Base-by-base conservation (phyloP, 2,888 invertebrate species). In the Amaurobius ferox region DNA sequence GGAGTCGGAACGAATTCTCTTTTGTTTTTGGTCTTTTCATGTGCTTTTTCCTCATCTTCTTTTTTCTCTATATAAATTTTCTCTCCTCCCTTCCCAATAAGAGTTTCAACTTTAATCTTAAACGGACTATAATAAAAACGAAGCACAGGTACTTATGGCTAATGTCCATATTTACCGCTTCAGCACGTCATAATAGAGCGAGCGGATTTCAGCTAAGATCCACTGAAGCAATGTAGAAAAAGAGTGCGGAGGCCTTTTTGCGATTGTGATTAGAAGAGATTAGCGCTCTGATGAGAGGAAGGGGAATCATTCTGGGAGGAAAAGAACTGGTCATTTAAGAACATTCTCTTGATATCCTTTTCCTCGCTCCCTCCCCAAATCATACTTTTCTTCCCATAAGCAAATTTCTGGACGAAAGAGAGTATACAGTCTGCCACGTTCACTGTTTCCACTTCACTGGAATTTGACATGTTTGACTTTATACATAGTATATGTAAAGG, bases 101-200 rank as follows among this genome's bases (percentile, higher is more conserved):
- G 74, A 86, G 71, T 86, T 86, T 78, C 86, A 79, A 76, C 79
- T 86, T 86, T 79, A 85, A 85, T 85, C 85, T 72, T 78, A 86
- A 86, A 74, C 79, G 79, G 76, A 71, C 79, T 70, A 61, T 79
- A 86, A 86, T 86, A 86, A 86, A 86, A 86, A 86, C 86, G 79
- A 79, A 86, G 79, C 72, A 67, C 79, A 76, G 74, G 79, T 86
- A 86, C 86, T 86, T 86, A 86, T 70, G 35, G 76, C 76, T 86
- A 86, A 86, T 86, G 86, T 86, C 72, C 86, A 86, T 86, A 86
- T 86, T 86, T 86, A 86, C 86, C 86, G 86, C 79, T 86, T 86
- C 86, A 86, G 86, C 71, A 79, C 79, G 79, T 86, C 70, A 86
- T 86, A 86, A 86, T 79, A 86, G 86, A 79, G 86, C 71, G 66